These are phyloP conservation scores for Himantopus leucocephalus DNA, from an alignment of 2,113 vertebrate genomes.

Conservation along the genomic window DNA sequence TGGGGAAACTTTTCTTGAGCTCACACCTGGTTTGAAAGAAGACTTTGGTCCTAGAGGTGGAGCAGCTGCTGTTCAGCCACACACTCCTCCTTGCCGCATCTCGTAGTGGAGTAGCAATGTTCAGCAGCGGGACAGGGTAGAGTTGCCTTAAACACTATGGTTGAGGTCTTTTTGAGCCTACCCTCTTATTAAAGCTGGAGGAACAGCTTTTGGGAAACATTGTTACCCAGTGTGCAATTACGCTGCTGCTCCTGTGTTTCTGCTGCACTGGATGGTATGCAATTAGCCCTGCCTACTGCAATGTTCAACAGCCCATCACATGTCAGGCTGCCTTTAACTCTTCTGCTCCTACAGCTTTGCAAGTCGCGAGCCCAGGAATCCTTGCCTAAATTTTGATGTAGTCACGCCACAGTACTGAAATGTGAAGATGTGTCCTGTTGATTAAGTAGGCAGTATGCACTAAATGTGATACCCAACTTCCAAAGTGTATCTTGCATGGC, in stretches of 20 bases:
- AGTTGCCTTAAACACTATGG: neutral
- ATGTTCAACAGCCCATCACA: rapidly evolving
- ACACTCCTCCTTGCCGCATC: neutral
- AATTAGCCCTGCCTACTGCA: neutral
- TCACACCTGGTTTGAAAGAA: neutral
- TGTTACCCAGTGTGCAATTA: neutral
- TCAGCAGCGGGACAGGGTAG: neutral
- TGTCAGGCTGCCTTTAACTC: neutral
- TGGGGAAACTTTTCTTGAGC: neutral
- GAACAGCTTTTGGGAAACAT: neutral
- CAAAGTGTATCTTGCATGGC: neutral
- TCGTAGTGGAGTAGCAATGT: neutral
- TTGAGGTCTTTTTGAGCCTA: neutral
- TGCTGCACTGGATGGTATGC: neutral
- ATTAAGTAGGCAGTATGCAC: neutral
- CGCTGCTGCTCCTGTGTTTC: neutral
- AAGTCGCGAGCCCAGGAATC: neutral
- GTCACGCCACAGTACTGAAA: neutral
- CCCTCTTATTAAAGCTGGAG: neutral
- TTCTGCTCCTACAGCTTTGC: neutral
- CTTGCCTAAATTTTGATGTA: neutral
- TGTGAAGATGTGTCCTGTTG: neutral
- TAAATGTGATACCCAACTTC: neutral
- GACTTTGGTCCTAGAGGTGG: neutral
- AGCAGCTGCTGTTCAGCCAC: neutral